Conservation (phyloP, 2,113 vertebrate genomes). For the Tragelaphus imberbis region DNA sequence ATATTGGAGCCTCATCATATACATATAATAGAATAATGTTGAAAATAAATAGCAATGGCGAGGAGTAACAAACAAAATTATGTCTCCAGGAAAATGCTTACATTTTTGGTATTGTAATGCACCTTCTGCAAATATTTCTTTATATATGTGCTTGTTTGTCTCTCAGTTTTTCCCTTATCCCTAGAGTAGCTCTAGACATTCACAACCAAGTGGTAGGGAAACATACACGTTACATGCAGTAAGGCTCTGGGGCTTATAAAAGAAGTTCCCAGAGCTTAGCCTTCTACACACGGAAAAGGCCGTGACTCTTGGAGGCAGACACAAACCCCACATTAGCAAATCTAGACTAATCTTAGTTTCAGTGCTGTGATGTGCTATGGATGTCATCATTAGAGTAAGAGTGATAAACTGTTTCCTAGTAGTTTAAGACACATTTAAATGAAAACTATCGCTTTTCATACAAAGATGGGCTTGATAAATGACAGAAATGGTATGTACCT, state of each 20-base stretch:
- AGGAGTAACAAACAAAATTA: neutral
- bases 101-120: neutral
- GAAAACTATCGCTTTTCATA: neutral
- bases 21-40: neutral
- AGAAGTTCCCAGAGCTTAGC: accelerated
- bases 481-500: no score
- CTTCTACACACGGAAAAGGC: neutral
- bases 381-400: neutral
- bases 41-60: neutral
- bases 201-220: neutral
- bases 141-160: neutral
- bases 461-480: no score
- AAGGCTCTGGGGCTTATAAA: neutral
- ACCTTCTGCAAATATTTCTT: neutral
- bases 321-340: neutral
- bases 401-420: neutral
- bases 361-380: neutral
- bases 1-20: neutral
- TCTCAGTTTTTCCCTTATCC: neutral
- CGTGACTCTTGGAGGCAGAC: neutral
- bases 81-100: neutral
- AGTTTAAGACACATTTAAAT: neutral
- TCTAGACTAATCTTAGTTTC: neutral
- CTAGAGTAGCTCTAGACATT: neutral
- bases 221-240: accelerated